Evolutionary conservation across 2,797 vertebrate genomes (phyloP).

Genomic region (Petrocephalus schoutedeni): DNA sequence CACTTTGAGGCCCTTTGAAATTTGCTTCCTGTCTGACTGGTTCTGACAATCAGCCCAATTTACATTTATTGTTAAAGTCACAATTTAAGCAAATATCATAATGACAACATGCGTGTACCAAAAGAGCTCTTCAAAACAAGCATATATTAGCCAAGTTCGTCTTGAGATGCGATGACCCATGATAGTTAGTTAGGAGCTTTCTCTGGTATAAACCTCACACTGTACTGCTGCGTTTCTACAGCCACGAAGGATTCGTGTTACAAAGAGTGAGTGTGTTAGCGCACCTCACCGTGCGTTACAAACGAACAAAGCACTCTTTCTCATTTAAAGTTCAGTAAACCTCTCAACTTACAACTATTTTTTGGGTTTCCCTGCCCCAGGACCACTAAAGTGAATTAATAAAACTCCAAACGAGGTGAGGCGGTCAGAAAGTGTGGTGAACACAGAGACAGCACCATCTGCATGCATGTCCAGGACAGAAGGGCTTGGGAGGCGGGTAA

Average conservation of each 20-base stretch:
- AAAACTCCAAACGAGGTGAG: background rate
- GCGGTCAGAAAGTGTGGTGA: background rate
- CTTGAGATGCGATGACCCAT: background rate
- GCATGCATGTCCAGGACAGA: background rate
- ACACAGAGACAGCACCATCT: background rate
- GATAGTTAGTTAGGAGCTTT: background rate
- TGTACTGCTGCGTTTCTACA: background rate
- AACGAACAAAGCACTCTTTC: slow-evolving; percentile 30
- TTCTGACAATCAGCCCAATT: background rate
- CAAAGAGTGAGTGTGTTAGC: background rate
- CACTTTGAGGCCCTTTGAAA: background rate
- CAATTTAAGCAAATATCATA: background rate
- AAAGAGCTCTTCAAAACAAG: background rate
- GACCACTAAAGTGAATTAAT: background rate
- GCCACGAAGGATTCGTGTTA: background rate
- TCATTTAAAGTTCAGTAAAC: slow-evolving; percentile 29
- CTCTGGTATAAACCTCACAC: background rate
- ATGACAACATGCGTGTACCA: background rate
- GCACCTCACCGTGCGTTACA: background rate
- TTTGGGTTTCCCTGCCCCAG: background rate
- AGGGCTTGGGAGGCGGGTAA: background rate
- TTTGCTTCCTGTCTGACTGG: background rate
- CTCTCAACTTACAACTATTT: slow-evolving; percentile 30
- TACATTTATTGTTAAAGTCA: background rate
- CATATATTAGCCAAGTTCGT: background rate